Evolutionary conservation across 2,888 invertebrate species (phyloP).

Genomic region (Hydrotaea cyrtoneurina): DNA sequence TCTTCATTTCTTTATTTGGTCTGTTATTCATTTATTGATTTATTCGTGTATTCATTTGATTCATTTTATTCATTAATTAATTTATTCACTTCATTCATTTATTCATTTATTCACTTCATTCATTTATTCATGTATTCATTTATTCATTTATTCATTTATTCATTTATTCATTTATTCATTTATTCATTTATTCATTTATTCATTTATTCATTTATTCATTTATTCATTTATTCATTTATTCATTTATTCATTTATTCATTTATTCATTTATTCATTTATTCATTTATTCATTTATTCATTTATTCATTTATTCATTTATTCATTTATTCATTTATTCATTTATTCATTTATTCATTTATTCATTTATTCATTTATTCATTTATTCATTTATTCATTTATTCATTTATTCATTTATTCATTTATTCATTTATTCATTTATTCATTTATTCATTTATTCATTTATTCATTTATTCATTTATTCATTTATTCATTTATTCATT

Average conservation of each 20-base stretch:
- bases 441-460: background rate
- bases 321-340: background rate
- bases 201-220: background rate
- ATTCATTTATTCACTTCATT: background rate
- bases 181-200: background rate
- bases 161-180: background rate
- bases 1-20: background rate
- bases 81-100: background rate
- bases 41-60: background rate
- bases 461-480: background rate
- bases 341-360: background rate
- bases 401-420: background rate
- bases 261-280: background rate
- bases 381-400: background rate
- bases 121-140: background rate
- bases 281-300: background rate
- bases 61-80: background rate
- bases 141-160: background rate
- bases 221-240: background rate
- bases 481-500: background rate
- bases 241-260: background rate
- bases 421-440: background rate
- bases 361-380: background rate
- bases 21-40: constrained; percentile 12
- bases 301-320: background rate